Percentiles rank a stretch among this genome's conserved stretches.
These are phyloP conservation scores for Helicoverpa assulta DNA, from an alignment of 2,888 invertebrate genomes.

Conservation along the genomic window DNA sequence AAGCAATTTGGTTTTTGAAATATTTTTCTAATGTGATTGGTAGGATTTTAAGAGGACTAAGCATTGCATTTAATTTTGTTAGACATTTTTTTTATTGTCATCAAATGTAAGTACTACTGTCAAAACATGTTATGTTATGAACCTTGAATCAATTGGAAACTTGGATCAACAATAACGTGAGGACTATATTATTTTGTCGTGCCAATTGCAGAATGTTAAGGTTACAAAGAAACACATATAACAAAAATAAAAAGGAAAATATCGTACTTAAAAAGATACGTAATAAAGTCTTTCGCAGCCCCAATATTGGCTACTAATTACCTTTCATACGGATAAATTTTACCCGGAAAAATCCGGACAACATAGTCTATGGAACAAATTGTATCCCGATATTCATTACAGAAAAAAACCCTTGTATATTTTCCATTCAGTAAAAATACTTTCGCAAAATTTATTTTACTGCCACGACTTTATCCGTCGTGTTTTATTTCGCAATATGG, in stretches of 20 bases:
- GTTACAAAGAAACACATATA: too few relatives aligned
- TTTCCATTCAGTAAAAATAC: conserved; percentile 53
- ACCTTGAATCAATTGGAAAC: too few relatives aligned
- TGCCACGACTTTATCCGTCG: conserved; percentile 41
- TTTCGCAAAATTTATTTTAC: conserved; percentile 55
- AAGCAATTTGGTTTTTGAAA: background rate
- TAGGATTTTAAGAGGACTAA: too few relatives aligned
- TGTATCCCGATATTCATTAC: conserved; percentile 16
- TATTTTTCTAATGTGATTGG: too few relatives aligned
- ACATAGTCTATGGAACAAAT: background rate
- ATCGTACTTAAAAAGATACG: too few relatives aligned
- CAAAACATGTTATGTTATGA: too few relatives aligned
- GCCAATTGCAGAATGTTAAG: too few relatives aligned
- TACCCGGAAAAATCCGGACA: background rate
- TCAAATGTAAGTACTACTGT: too few relatives aligned
- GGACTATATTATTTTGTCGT: background rate
- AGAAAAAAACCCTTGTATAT: conserved; percentile 23
- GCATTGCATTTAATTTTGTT: too few relatives aligned
- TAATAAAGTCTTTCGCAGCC: background rate
- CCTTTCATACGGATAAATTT: background rate
- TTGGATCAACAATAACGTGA: too few relatives aligned
- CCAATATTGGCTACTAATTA: background rate
- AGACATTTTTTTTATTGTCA: too few relatives aligned
- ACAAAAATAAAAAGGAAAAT: too few relatives aligned
- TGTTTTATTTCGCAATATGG: conserved; percentile 59